Percentiles rank a stretch among this genome's conserved stretches.
Conservation (phyloP, 1,140 invertebrate species). For the Homalodisca vitripennis region DNA sequence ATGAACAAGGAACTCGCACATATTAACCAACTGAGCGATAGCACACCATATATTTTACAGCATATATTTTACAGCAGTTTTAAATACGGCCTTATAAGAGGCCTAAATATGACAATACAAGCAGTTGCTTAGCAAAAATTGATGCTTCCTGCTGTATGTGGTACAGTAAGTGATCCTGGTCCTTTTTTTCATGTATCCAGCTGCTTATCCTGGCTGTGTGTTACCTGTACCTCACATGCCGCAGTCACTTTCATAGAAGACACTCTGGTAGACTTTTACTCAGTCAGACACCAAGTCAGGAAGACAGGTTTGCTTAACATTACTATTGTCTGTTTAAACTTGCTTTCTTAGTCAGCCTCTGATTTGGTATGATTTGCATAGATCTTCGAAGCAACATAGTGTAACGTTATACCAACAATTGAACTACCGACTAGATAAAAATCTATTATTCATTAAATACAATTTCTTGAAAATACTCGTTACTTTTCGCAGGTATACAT, state of each 20-base stretch:
- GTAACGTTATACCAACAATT: too few relatives aligned
- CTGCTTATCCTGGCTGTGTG: conserved; percentile 24
- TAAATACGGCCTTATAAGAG: neutral
- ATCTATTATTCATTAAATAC: too few relatives aligned
- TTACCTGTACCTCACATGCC: conserved; percentile 32
- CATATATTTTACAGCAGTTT: neutral
- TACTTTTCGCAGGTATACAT: too few relatives aligned
- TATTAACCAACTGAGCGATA: neutral
- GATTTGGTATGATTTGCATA: too few relatives aligned
- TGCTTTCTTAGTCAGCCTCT: too few relatives aligned
- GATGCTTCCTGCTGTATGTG: neutral
- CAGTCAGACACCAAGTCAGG: conserved; percentile 16
- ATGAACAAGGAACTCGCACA: neutral
- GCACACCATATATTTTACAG: too few relatives aligned
- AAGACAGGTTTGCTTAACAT: too few relatives aligned
- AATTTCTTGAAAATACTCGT: too few relatives aligned
- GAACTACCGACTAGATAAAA: too few relatives aligned
- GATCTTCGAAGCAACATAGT: too few relatives aligned
- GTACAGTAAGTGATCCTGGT: neutral
- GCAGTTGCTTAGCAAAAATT: neutral
- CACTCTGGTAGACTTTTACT: conserved; percentile 14
- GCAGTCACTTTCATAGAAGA: neutral
- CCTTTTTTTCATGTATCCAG: conserved; percentile 20
- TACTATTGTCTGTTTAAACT: too few relatives aligned
- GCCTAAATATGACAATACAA: neutral